Percentiles rank a stretch among this genome's conserved stretches.
Evolutionary conservation across 2,888 invertebrate species (phyloP).

Genomic region (Ctena decussata): DNA sequence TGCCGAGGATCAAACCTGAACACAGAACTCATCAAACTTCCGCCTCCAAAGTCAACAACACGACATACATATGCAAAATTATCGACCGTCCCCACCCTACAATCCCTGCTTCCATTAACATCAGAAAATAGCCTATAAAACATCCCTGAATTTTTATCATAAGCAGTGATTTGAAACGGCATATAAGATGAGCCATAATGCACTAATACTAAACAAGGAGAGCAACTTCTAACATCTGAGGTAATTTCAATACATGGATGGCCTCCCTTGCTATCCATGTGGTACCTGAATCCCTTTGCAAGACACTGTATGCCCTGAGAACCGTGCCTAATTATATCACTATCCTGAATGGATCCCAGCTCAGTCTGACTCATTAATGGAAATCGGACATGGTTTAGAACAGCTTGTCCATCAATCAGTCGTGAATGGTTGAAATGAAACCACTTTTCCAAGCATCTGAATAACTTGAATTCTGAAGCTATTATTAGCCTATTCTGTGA

Average conservation of each 20-base stretch:
- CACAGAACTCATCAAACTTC: conserved; percentile 85
- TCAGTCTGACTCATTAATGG: conserved; percentile 84
- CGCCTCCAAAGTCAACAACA: conserved; percentile 86
- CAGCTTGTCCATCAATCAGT: conserved; percentile 68
- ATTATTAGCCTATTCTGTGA: conserved; percentile 77
- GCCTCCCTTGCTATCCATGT: conserved; percentile 79
- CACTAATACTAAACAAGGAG: conserved; percentile 80
- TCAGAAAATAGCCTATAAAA: conserved; percentile 84
- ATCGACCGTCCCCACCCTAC: conserved; percentile 83
- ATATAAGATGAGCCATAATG: conserved; percentile 83
- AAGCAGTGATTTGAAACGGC: conserved; percentile 86
- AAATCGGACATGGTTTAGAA: conserved; percentile 83
- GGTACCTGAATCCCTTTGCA: conserved; percentile 80
- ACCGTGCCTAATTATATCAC: conserved; percentile 77
- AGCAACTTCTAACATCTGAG: conserved; percentile 74
- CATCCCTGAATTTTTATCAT: conserved; percentile 74
- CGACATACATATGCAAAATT: conserved; percentile 85
- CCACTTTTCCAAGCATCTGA: conserved; percentile 83
- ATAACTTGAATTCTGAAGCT: conserved; percentile 81
- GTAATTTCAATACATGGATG: conserved; percentile 79
- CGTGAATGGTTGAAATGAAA: conserved; percentile 76
- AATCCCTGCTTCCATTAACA: conserved; percentile 85
- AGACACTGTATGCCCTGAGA: conserved; percentile 75
- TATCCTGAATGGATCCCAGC: conserved; percentile 76
- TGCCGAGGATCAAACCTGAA: conserved; percentile 86